Evolutionary conservation across 2,113 vertebrate species (phyloP), one percentile per base, ranked within the genome.

Genomic region (Panthera leo): DNA sequence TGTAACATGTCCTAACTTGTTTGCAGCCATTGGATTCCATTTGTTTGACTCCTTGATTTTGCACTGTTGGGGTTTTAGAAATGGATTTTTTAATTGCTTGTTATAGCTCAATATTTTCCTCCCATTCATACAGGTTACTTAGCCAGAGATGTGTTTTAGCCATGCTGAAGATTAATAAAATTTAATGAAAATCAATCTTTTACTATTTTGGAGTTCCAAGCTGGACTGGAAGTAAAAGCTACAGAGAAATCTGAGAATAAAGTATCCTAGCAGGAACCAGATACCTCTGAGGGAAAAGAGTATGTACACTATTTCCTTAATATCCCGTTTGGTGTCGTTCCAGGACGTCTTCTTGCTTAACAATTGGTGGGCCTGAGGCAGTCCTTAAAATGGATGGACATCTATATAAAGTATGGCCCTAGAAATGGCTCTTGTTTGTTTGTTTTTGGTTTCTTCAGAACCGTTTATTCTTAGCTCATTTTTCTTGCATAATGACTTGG

Each of bases 131-230:
- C 16, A 83, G 27, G 5, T 79, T 95, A 71, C 10, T 12, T 51
- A 63, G 14, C 2, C 39, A 83, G n/a, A 93, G 55, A 23, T 82
- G 61, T 92, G 86, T 78, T 55, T 36, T 18, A 36, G 4, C 29
- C 42, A 51, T 36, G 16, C 29, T 92, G 29, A 85, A 89, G 85
- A 68, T 94, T 95, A 92, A 75, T 67, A 29, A 79, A 61, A 96
- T 29, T 94, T 82, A 79, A 93, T 84, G 36, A 68, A 93, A 95
- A 95, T 42, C 31, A 84, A 53, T 78, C 12, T 79, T 53, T 95
- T 51, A 27, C 29, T n/a, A 9, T 25, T 68, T 29, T 29, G 14
- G 31, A 7, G 0, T 27, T 29, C 45, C 45, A 13, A 63, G 7
- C 21, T 65, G 3, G 1, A 79, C 55, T 8, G 68, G 19, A 84